Conservation (phyloP, 2,797 vertebrate genomes). For the Gallinago stenura region DNA sequence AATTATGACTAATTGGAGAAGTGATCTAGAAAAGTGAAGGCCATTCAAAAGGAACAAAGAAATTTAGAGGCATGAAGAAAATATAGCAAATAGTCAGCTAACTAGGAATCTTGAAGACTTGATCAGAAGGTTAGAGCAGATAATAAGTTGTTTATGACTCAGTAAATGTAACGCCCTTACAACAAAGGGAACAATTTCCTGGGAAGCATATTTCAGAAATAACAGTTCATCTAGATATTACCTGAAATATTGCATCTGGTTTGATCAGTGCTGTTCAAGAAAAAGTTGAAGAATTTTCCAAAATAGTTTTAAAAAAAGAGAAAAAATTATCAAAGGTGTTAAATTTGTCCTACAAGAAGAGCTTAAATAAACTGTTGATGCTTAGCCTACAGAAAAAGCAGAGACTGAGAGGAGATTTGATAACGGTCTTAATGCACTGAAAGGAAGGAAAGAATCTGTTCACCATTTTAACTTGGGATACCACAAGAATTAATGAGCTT, state of each 20-base stretch:
- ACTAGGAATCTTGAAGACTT: background rate
- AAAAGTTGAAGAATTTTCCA: background rate
- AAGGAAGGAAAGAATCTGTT: background rate
- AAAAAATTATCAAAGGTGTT: background rate
- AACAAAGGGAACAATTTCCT: background rate
- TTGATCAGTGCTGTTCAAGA: background rate
- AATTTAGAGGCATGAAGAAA: background rate
- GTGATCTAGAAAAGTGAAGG: background rate
- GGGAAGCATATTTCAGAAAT: background rate
- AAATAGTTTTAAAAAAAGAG: background rate
- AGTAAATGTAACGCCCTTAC: background rate
- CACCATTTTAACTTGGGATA: background rate
- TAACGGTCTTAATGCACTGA: background rate
- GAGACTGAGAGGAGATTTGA: background rate
- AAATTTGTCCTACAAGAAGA: background rate
- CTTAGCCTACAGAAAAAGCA: background rate
- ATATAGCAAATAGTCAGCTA: background rate
- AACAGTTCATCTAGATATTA: background rate
- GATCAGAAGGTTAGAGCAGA: background rate
- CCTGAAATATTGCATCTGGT: background rate
- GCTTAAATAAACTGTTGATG: background rate
- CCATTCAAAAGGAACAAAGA: background rate
- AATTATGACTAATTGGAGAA: background rate
- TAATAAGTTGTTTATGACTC: background rate
- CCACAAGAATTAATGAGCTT: constrained; percentile 20